Conservation (phyloP, 2,888 invertebrate species). For the Microctonus brassicae region DNA sequence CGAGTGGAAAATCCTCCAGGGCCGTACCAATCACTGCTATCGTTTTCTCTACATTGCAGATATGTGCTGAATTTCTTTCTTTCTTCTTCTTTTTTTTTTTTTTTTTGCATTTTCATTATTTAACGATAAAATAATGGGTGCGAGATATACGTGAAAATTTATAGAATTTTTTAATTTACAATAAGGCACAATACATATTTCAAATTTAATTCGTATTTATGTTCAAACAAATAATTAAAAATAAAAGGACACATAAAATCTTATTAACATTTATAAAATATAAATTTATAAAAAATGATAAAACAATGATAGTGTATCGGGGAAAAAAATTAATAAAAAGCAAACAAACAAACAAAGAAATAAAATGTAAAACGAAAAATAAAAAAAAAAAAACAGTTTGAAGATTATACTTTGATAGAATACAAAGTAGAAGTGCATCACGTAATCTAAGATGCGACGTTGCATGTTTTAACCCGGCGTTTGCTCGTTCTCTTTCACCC, state of each 20-base stretch:
- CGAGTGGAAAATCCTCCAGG: conserved; percentile 17
- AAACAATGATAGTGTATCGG: too few relatives aligned
- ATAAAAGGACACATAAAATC: too few relatives aligned
- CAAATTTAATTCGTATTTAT: too few relatives aligned
- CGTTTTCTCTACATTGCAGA: conserved; percentile 5
- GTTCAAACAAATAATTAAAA: too few relatives aligned
- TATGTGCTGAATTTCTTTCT: not conserved
- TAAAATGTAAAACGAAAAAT: not conserved
- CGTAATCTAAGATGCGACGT: conserved; percentile 26
- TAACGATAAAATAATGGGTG: not conserved
- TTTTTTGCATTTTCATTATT: not conserved
- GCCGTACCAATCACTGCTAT: conserved; percentile 21
- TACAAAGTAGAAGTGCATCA: conserved; percentile 10
- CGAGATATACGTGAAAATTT: not conserved
- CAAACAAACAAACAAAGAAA: not conserved
- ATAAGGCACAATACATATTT: not conserved
- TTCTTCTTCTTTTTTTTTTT: not conserved
- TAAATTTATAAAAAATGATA: not conserved
- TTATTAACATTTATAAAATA: too few relatives aligned
- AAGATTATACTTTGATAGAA: not conserved
- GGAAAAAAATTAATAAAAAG: not conserved
- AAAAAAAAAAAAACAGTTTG: not conserved
- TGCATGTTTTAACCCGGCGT: conserved; percentile 5
- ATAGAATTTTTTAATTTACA: not conserved
- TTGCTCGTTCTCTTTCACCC: not conserved